Conservation (phyloP, 2,113 vertebrate species). For the Lota lota region DNA sequence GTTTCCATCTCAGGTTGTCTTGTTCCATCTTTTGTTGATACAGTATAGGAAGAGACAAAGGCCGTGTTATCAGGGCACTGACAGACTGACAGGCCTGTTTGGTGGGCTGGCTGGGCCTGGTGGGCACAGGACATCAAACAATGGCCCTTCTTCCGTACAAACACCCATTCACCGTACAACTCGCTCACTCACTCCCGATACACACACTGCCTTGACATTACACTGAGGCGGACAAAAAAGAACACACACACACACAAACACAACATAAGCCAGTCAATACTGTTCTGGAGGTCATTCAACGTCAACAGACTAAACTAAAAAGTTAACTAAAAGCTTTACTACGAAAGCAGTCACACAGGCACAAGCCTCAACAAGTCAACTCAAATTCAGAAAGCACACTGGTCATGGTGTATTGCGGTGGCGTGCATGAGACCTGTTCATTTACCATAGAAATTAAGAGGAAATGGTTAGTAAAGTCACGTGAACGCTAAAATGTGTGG, state of each 20-base stretch:
- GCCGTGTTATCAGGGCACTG: constrained; percentile 14
- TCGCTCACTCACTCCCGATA: too few relatives aligned
- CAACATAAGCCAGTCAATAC: constrained; percentile 10
- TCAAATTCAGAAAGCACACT: too few relatives aligned
- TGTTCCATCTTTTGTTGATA: constrained; percentile 28
- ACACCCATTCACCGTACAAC: constrained; percentile 12
- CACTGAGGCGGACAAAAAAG: not conserved
- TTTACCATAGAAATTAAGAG: too few relatives aligned
- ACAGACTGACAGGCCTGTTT: constrained; percentile 45
- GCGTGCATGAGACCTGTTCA: too few relatives aligned
- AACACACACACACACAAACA: constrained; percentile 10
- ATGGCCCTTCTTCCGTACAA: constrained; percentile 30
- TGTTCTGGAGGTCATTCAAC: too few relatives aligned
- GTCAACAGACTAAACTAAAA: too few relatives aligned
- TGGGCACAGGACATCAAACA: constrained; percentile 39
- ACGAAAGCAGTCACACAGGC: too few relatives aligned
- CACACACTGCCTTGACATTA: not conserved
- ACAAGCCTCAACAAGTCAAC: too few relatives aligned
- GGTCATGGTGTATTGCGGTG: too few relatives aligned
- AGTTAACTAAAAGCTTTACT: too few relatives aligned
- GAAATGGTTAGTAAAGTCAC: too few relatives aligned
- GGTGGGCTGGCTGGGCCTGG: constrained; percentile 21
- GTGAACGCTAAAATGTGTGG: too few relatives aligned
- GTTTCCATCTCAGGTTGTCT: constrained; percentile 25
- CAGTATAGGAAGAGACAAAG: constrained; percentile 32